Conservation (phyloP, 1,140 invertebrate genomes). For the Leptinotarsa texana region DNA sequence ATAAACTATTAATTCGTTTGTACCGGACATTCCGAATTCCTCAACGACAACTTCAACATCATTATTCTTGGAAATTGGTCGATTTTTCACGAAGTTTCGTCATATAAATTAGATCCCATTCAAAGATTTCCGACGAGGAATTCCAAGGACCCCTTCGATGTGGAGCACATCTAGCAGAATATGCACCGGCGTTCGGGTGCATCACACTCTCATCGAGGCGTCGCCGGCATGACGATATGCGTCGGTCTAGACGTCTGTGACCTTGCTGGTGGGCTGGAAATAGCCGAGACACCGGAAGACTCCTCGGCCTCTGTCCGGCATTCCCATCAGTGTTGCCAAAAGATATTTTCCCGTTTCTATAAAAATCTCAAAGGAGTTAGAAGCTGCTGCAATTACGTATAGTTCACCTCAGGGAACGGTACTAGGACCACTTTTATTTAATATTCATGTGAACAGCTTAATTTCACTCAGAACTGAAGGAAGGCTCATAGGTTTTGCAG, state of each 20-base stretch:
- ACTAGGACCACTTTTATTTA: not conserved
- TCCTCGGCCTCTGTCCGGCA: conserved; percentile 13
- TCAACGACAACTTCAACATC: no score
- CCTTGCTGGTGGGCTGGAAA: conserved; percentile 10
- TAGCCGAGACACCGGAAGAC: not conserved
- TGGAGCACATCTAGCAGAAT: not conserved
- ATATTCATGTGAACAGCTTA: not conserved
- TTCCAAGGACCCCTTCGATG: conserved; percentile 7
- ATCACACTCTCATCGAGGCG: conserved; percentile 2
- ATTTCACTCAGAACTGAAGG: not conserved
- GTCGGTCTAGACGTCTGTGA: conserved; percentile 17
- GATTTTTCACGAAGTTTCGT: no score
- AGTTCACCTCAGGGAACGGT: not conserved
- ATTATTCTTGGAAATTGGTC: no score
- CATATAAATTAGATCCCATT: no score
- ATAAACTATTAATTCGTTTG: no score
- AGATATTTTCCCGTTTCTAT: not conserved
- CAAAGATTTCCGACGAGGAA: not conserved
- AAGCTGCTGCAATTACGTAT: not conserved
- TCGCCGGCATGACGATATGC: not conserved
- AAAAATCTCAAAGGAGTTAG: not conserved
- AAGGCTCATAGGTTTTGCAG: not conserved
- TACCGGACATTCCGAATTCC: no score
- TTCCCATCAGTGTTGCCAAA: not conserved
- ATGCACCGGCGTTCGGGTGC: conserved; percentile 4